Evolutionary conservation across 1,140 invertebrate species (phyloP), one percentile per base, ranked within the genome.

Genomic region (Lycorma delicatula): DNA sequence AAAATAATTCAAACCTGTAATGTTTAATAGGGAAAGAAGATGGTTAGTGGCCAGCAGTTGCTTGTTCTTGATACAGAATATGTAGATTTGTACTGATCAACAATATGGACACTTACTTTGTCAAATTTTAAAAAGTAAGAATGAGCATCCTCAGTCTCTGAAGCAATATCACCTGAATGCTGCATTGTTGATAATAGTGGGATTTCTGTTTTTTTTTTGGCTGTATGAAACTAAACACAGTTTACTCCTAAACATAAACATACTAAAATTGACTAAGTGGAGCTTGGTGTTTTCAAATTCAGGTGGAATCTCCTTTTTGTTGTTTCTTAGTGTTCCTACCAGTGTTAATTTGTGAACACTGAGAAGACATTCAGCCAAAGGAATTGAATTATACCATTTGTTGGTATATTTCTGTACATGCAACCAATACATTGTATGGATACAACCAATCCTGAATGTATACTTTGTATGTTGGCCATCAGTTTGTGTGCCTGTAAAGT

Each of bases 251-350:
- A 29, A 52, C 4, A 22, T 28, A 52, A 52, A 52, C 7, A 16
- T 5, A 29, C 5, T 16, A n/a, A 3, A 5, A 11, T 13, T 11
- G n/a, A 25, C 25, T n/a, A 16, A 9, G n/a, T 16, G 23, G n/a
- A 34, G 52, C 58, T 59, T 64, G 25, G n/a, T 57, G 9, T 46
- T 18, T 20, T 50, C 22, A 25, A 73, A 60, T 31, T 69, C 61
- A 51, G 61, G 56, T 4, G 71, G 70, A 29, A 72, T 67, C 61
- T 70, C 66, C 13, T 50, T 27, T 63, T 71, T 70, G 36, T 70
- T 70, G 55, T 66, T 68, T 38, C 61, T 57, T 5, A 71, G 29
- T 28, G 65, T 71, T 47, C 68, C 65, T 51, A 68, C 62, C 27
- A 68, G 52, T 38, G 66, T 72, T 46, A 70, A 52, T 23, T 69